Base-by-base conservation (phyloP, 2,888 invertebrate species). In the Morpho helenor region DNA sequence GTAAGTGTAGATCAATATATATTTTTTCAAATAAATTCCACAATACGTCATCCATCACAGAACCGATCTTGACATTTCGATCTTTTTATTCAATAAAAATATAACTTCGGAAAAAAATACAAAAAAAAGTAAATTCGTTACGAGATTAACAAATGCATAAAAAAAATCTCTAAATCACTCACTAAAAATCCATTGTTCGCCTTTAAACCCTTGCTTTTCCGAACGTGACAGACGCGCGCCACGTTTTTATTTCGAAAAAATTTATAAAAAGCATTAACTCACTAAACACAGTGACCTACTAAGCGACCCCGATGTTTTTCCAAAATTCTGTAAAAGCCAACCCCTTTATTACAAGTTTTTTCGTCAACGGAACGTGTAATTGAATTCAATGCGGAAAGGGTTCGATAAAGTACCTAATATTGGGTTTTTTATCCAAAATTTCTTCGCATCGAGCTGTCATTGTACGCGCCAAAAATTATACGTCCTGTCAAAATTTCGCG, bases 371-470 rank as follows among this genome's bases (percentile, higher is more conserved):
- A 67, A 68, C 72, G 72, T 70, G 73, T 86, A 88, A 89, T 88
- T 82, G 87, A 85, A 90, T 87, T 81, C 83, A 90, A 87, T 89
- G 87, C 85, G 85, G 87, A 87, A 88, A 87, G 87, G 90, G 89
- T 87, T 87, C 80, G 70, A 79, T 82, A 86, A 84, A 84, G 75
- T 78, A 80, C 77, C 80, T 75, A 67, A 79, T 82, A 84, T 81
- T 81, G 75, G 76, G 67, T 80, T 83, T 85, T 84, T 83, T 80
- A 65, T 64, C 59, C 59, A 60, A 61, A 65, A 64, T 66, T 68
- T 68, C 70, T 64, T 73, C 73, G 64, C 71, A 69, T 71, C 66
- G 74, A 76, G 73, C 76, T 81, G 84, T 81, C 82, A 82, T 80
- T 85, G 77, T 80, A 68, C 71, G 76, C 76, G 79, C 75, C 77